These are phyloP conservation scores for Orthonychiurus folsomi DNA, from an alignment of 2,888 invertebrate species.

Conservation along the genomic window DNA sequence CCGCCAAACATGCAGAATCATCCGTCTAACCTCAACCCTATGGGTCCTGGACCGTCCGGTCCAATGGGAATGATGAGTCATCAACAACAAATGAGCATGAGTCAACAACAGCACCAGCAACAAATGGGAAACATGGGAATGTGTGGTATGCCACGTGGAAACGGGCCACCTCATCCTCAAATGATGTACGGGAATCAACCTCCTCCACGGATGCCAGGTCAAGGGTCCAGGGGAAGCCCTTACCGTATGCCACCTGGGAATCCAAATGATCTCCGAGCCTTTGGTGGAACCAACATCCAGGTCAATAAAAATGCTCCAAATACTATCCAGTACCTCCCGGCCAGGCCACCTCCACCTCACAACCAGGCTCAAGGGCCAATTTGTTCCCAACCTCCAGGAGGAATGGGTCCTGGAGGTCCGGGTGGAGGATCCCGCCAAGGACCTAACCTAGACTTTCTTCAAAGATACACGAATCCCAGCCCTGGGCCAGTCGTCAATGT, in stretches of 20 bases:
- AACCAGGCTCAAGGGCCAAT: slow-evolving; percentile 37
- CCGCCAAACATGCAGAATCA: slow-evolving; percentile 39
- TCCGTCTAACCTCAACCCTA: slow-evolving; percentile 17
- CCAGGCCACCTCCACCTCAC: slow-evolving; percentile 65
- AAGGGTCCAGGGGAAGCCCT: slow-evolving; percentile 49
- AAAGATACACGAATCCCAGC: slow-evolving; percentile 77
- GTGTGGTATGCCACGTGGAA: slow-evolving; percentile 38
- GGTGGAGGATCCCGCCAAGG: slow-evolving; percentile 66
- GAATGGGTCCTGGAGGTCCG: slow-evolving; percentile 45
- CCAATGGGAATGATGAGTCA: slow-evolving; percentile 9
- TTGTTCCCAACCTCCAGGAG: slow-evolving; percentile 32
- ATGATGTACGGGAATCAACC: slow-evolving; percentile 34
- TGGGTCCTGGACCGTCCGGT: slow-evolving; percentile 30
- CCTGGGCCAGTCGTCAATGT: slow-evolving; percentile 44
- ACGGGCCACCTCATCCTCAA: slow-evolving; percentile 29
- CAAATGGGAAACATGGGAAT: slow-evolving; percentile 26
- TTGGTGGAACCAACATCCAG: slow-evolving; percentile 73
- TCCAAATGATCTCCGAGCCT: slow-evolving; percentile 52
- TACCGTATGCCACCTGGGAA: slow-evolving; percentile 48
- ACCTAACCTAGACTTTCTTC: slow-evolving; percentile 80
- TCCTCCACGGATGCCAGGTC: slow-evolving; percentile 22
- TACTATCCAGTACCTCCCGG: slow-evolving; percentile 95
- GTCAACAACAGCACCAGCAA: slow-evolving; percentile 24
- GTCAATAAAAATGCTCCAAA: slow-evolving; percentile 95
- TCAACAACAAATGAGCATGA: slow-evolving; percentile 16